Percentiles rank a stretch among this genome's conserved stretches.
Conservation (phyloP, 2,113 vertebrate genomes). For the Channa maculata region DNA sequence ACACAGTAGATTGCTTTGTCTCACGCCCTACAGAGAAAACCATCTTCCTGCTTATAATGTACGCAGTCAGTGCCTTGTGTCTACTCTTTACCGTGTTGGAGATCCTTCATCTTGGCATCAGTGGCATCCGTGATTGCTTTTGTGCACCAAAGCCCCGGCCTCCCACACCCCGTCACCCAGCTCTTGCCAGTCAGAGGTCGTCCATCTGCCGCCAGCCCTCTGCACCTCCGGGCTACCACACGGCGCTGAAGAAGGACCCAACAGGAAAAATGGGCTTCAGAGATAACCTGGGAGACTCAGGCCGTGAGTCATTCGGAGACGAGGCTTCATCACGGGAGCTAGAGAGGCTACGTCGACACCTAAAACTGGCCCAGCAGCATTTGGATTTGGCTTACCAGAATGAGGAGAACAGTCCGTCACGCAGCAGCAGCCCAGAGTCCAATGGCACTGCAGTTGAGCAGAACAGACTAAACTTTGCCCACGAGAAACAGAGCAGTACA, state of each 20-base stretch:
- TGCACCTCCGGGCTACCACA: slow-evolving; percentile 89
- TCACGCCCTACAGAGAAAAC: slow-evolving; percentile 93
- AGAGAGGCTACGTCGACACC: slow-evolving; percentile 85
- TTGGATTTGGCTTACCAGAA: slow-evolving; percentile 88
- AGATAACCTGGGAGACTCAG: slow-evolving; percentile 81
- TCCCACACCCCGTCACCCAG: slow-evolving; percentile 50
- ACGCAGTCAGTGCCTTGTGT: slow-evolving; percentile 88
- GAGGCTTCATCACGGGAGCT: slow-evolving; percentile 81
- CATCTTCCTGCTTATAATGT: slow-evolving; percentile 93
- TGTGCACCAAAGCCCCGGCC: slow-evolving; percentile 43
- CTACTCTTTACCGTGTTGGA: slow-evolving; percentile 89
- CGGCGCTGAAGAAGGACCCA: slow-evolving; percentile 84
- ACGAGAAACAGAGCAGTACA: slow-evolving; percentile 87
- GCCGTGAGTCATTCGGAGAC: slow-evolving; percentile 78
- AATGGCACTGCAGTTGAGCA: slow-evolving; percentile 89
- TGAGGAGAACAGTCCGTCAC: slow-evolving; percentile 83
- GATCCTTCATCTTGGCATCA: slow-evolving; percentile 89
- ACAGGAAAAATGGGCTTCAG: slow-evolving; percentile 78
- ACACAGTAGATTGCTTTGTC: slow-evolving; percentile 91
- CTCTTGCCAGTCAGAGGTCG: slow-evolving; percentile 80
- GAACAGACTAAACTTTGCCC: slow-evolving; percentile 92
- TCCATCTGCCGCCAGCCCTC: slow-evolving; percentile 80
- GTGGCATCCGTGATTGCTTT: slow-evolving; percentile 87
- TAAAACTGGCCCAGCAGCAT: slow-evolving; percentile 90
- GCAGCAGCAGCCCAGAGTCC: slow-evolving; percentile 91